Evolutionary conservation across 2,888 invertebrate genomes (phyloP).

Genomic region (Ametastegia equiseti): DNA sequence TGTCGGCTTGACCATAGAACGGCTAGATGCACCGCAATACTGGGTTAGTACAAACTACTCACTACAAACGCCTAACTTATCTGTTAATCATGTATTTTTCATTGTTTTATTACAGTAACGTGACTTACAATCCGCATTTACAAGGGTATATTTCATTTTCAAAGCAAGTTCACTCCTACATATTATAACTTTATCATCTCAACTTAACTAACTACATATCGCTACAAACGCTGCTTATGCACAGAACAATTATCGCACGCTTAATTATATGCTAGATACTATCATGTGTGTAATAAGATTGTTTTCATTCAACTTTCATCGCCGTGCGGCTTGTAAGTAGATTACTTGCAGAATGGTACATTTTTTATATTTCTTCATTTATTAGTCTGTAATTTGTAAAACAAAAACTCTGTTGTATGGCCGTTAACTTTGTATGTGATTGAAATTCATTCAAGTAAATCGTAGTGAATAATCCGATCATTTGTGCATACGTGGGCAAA

Average conservation of each 20-base stretch:
- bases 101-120: slow-evolving; percentile 22
- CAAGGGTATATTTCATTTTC: slow-evolving; percentile 11
- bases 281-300: not conserved
- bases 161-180: slow-evolving; percentile 21
- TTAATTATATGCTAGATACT: not conserved
- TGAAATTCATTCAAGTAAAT: not conserved
- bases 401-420: not conserved
- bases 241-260: not conserved
- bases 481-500: not conserved
- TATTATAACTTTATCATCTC: slow-evolving; percentile 15
- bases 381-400: not conserved
- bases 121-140: slow-evolving; percentile 44
- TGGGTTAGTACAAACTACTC: slow-evolving; percentile 71
- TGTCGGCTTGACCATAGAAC: slow-evolving; percentile 73
- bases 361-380: not conserved
- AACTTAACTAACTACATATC: not conserved
- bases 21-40: slow-evolving; percentile 73
- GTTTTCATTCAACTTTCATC: not conserved
- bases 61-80: slow-evolving; percentile 43
- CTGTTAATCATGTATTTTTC: slow-evolving; percentile 9
- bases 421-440: not conserved
- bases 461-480: not conserved
- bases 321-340: slow-evolving; percentile 45
- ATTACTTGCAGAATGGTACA: not conserved
- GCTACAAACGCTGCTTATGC: slow-evolving; percentile 1